These are phyloP conservation scores for Edolisoma coerulescens DNA, from an alignment of 2,113 vertebrate species.

Conservation along the genomic window DNA sequence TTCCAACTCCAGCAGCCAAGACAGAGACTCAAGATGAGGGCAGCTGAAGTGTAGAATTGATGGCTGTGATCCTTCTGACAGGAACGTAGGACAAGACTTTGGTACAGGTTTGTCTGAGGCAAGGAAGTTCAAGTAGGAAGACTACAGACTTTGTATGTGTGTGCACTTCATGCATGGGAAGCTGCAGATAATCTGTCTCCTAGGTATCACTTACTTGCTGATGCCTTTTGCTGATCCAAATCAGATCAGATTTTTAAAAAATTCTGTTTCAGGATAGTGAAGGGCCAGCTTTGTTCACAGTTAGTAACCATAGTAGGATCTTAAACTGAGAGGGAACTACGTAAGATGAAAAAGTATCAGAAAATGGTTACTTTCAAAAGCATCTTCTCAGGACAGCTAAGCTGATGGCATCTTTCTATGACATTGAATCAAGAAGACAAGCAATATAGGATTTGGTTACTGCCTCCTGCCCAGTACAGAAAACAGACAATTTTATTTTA, in stretches of 20 bases:
- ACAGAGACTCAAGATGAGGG: not conserved
- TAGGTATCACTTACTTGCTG: not conserved
- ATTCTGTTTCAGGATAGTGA: not conserved
- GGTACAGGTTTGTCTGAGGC: not conserved
- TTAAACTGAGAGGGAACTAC: not conserved
- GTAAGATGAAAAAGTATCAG: not conserved
- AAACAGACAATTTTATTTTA: not conserved
- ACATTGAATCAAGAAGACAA: not conserved
- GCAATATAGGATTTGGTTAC: not conserved
- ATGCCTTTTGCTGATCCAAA: not conserved
- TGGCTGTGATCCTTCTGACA: not conserved
- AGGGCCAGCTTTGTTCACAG: not conserved
- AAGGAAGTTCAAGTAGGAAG: not conserved
- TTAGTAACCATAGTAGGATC: not conserved
- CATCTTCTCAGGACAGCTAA: not conserved
- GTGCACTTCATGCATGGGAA: not conserved
- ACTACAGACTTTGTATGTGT: not conserved
- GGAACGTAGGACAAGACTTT: not conserved
- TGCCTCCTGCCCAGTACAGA: not conserved
- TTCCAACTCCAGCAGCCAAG: not conserved
- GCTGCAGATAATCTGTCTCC: not conserved
- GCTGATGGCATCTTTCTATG: accelerated
- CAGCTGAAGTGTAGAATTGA: not conserved
- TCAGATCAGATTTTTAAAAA: not conserved
- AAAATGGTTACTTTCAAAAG: not conserved